These are phyloP conservation scores for Jaculus jaculus DNA, from an alignment of 2,113 vertebrate genomes.

Conservation along the genomic window DNA sequence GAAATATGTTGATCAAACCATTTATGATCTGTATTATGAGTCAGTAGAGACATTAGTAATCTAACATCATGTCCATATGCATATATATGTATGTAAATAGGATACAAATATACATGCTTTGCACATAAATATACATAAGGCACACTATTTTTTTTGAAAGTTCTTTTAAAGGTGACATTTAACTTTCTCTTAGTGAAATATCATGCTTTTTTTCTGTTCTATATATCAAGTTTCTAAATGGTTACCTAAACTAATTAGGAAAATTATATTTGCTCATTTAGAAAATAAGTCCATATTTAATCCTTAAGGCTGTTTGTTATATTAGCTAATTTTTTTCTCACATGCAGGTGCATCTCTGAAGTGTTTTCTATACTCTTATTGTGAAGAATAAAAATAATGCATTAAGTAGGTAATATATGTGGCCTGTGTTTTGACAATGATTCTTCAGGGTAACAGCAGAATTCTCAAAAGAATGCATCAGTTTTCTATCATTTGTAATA, in stretches of 20 bases:
- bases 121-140: background rate
- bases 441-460: constrained; percentile 41
- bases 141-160: background rate
- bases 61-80: background rate
- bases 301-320: constrained; percentile 59
- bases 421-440: constrained; percentile 18
- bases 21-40: background rate
- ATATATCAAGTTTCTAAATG: constrained; percentile 37
- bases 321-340: constrained; percentile 36
- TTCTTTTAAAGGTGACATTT: constrained; percentile 34
- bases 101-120: background rate
- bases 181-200: background rate
- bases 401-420: background rate
- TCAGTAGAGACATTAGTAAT: background rate
- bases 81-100: background rate
- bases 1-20: background rate
- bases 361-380: background rate
- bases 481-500: constrained; percentile 12
- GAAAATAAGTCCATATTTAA: constrained; percentile 54
- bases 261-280: constrained; percentile 54
- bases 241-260: constrained; percentile 60
- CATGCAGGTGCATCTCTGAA: background rate
- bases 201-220: background rate
- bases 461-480: background rate
- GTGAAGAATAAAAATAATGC: constrained; percentile 32